Conservation (phyloP, 2,113 vertebrate species). For the Rhea americana region DNA sequence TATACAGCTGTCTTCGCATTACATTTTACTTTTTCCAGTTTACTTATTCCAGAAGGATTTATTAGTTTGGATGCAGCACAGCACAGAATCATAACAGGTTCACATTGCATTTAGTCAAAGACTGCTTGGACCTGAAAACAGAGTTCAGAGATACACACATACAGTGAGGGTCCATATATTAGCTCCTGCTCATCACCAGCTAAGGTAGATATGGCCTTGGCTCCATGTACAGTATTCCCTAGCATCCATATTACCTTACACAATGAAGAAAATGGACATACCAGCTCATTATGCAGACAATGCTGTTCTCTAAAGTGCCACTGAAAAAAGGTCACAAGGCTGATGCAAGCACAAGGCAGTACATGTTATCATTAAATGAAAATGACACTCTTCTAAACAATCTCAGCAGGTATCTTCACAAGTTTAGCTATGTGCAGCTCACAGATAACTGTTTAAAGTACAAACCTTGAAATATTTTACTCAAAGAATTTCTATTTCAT, state of each 20-base stretch:
- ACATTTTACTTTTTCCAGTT: not conserved
- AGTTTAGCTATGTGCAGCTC: not conserved
- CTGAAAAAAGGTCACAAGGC: not conserved
- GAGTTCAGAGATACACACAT: not conserved
- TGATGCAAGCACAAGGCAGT: not conserved
- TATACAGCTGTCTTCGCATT: not conserved
- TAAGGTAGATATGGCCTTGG: not conserved
- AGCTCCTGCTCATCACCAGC: not conserved
- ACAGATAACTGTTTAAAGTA: not conserved
- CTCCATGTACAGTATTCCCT: not conserved
- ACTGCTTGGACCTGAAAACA: not conserved
- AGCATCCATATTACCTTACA: not conserved
- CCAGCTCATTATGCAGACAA: not conserved
- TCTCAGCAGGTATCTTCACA: not conserved
- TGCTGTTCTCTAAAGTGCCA: not conserved
- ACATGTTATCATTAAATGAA: not conserved
- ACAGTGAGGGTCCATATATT: not conserved
- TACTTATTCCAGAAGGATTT: not conserved
- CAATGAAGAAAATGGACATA: not conserved
- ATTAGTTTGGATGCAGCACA: not conserved
- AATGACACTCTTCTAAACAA: not conserved
- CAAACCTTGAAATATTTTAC: not conserved
- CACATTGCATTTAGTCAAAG: not conserved
- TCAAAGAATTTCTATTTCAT: not conserved
- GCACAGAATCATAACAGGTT: rapidly evolving